These are phyloP conservation scores for Aphidoletes aphidimyza DNA, from an alignment of 2,888 invertebrate genomes.

Conservation along the genomic window DNA sequence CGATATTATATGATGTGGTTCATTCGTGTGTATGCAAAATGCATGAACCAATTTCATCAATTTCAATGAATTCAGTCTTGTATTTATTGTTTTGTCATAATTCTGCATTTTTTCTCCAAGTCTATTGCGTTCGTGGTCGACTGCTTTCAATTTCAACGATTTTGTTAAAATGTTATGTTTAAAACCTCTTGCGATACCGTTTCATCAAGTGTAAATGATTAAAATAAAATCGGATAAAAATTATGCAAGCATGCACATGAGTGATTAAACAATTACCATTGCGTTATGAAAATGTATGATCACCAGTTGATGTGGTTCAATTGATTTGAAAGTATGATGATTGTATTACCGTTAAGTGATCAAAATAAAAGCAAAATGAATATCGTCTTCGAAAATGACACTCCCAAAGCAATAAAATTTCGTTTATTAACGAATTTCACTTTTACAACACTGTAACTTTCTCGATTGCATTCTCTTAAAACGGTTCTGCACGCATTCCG, in stretches of 20 bases:
- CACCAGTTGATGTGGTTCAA: not conserved
- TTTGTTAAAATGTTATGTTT: not conserved
- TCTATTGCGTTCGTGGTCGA: not conserved
- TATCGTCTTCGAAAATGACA: not conserved
- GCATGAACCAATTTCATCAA: conserved; percentile 8
- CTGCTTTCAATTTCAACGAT: conserved; percentile 40
- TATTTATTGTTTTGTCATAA: not conserved
- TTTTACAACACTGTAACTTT: conserved; percentile 31
- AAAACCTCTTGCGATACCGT: not conserved
- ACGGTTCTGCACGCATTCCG: not conserved
- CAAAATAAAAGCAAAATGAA: not conserved
- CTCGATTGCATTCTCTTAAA: conserved; percentile 22
- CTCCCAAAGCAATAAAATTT: not conserved
- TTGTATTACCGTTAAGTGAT: not conserved
- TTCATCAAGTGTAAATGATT: not conserved
- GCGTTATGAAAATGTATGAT: not conserved
- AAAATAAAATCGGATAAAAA: conserved; percentile 24
- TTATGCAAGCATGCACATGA: not conserved
- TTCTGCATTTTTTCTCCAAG: not conserved
- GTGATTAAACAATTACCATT: not conserved
- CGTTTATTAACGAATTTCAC: not conserved
- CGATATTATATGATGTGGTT: conserved; percentile 2
- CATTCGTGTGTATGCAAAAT: conserved; percentile 25
- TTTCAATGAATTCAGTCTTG: not conserved
- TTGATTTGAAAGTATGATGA: not conserved